phyloP scores from a whole-genome alignment of 2,113 vertebrate genomes.

The Semnopithecus entellus region DNA sequence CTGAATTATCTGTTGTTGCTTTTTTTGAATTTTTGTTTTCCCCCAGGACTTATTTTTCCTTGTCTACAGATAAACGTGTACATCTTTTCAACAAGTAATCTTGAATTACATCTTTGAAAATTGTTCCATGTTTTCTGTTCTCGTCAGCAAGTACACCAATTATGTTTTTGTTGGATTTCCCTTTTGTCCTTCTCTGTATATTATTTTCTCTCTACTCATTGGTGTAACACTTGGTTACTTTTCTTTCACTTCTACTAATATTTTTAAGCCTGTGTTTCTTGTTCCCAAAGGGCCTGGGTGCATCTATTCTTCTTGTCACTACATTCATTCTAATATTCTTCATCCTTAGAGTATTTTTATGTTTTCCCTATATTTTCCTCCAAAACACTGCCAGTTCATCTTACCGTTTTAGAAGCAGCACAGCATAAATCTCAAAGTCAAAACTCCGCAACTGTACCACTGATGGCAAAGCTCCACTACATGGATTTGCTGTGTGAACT shows the following conservation, averaged over 20 bases:
- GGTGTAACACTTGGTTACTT: neutral
- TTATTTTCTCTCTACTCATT: neutral
- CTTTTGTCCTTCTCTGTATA: neutral
- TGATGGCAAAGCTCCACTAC: neutral
- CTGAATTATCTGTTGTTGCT: neutral
- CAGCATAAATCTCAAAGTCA: neutral
- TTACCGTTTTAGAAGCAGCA: neutral
- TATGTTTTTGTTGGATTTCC: neutral
- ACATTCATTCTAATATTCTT: neutral
- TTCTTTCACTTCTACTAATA: neutral
- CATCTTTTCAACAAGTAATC: neutral
- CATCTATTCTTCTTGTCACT: neutral
- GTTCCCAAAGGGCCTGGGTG: neutral
- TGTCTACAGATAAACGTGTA: neutral
- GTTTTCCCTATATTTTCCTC: neutral
- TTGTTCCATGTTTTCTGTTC: neutral
- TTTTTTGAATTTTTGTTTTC: neutral
- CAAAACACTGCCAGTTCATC: neutral
- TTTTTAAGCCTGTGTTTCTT: neutral
- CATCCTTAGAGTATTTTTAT: neutral
- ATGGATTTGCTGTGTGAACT: neutral
- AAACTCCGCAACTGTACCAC: neutral
- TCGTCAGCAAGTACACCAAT: neutral
- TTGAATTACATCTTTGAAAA: neutral
- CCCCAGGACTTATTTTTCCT: neutral